A percentile compares a stretch with the other conserved stretches of the same genome.
Evolutionary conservation across 2,797 vertebrate species (phyloP).

Genomic region (Eleutherodactylus coqui): DNA sequence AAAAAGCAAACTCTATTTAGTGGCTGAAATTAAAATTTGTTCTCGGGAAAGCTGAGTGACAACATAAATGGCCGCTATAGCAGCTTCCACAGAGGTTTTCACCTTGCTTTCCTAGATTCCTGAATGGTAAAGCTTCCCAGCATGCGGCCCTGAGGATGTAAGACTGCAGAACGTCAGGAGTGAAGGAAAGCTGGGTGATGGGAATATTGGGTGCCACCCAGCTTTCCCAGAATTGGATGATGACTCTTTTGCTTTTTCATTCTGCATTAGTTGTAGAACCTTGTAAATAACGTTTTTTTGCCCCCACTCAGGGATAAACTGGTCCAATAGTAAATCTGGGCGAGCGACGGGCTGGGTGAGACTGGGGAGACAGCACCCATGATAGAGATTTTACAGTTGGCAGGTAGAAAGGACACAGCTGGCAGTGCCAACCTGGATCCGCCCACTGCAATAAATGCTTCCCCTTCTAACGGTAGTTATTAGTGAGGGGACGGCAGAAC

Average conservation of each 20-base stretch:
- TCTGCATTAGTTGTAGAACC: neutral
- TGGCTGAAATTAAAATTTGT: too few relatives aligned
- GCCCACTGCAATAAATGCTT: constrained; percentile 21
- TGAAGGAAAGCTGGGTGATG: too few relatives aligned
- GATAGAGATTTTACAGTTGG: constrained; percentile 14
- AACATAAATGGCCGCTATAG: too few relatives aligned
- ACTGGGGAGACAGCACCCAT: neutral
- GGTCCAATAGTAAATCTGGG: neutral
- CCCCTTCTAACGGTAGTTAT: constrained; percentile 10
- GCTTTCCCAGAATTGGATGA: neutral
- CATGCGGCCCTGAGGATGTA: too few relatives aligned
- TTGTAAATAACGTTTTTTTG: neutral
- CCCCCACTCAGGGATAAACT: neutral
- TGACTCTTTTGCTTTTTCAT: neutral
- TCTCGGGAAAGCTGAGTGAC: too few relatives aligned
- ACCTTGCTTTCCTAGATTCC: too few relatives aligned
- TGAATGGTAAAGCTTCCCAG: too few relatives aligned
- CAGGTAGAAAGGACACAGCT: neutral
- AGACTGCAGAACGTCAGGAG: too few relatives aligned
- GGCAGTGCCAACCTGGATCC: neutral
- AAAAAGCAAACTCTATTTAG: too few relatives aligned
- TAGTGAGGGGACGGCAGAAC: constrained; percentile 10
- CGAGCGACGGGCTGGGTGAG: neutral
- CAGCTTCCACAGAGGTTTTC: too few relatives aligned
- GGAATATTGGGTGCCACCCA: neutral